phyloP scores from a whole-genome alignment of 2,113 vertebrate species.

The Syrmaticus mikado region DNA sequence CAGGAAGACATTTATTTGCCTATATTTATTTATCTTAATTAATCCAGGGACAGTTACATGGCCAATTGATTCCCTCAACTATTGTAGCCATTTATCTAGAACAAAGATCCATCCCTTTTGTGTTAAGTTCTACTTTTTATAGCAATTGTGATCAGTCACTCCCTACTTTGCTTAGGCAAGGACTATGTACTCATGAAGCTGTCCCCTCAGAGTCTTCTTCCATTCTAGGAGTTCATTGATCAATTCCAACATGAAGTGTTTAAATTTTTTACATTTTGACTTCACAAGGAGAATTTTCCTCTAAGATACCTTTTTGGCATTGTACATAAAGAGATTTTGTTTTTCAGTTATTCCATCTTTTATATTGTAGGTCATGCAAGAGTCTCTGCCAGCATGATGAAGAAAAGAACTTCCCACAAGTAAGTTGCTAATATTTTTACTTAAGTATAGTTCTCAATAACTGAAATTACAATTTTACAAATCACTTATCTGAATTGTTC shows the following conservation, averaged over 20 bases:
- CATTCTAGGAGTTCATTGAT: conserved; percentile 7
- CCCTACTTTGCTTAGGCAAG: neutral
- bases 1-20: neutral
- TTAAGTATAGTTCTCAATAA: neutral
- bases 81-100: neutral
- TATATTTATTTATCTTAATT: neutral
- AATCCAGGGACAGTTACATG: neutral
- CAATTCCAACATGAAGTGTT: neutral
- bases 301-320: neutral
- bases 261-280: neutral
- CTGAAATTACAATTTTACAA: neutral
- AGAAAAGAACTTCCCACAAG: conserved; percentile 94
- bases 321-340: neutral
- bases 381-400: conserved; percentile 94
- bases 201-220: neutral
- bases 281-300: conserved; percentile 1
- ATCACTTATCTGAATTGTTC: conserved; percentile 17
- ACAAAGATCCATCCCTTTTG: neutral
- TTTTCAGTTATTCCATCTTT: conserved; percentile 33
- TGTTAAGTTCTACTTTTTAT: neutral
- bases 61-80: neutral
- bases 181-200: neutral
- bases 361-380: conserved; percentile 88
- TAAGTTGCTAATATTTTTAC: conserved; percentile 72
- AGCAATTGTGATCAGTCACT: neutral